These are phyloP conservation scores for Epistrophe eligans DNA, from an alignment of 2,888 invertebrate genomes.

Conservation along the genomic window DNA sequence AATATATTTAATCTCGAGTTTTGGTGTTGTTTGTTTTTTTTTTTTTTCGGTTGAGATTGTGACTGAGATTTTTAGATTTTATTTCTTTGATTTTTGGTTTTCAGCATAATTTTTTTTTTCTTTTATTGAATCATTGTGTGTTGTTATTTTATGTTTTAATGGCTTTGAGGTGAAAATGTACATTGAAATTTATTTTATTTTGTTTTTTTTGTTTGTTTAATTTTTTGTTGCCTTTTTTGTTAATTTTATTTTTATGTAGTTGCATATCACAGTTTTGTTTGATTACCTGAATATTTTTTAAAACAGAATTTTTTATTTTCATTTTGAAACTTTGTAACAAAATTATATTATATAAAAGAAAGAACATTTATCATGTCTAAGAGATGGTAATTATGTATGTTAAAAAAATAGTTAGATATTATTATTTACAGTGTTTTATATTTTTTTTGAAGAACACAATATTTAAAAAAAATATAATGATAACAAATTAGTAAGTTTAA, in stretches of 20 bases:
- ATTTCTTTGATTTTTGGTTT: constrained; percentile 35
- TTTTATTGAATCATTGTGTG: constrained; percentile 26
- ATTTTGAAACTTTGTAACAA: constrained; percentile 38
- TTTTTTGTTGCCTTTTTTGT: constrained; percentile 35
- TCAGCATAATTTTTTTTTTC: constrained; percentile 9
- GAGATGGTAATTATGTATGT: constrained; percentile 32
- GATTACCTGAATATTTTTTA: constrained; percentile 74
- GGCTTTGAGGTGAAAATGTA: constrained; percentile 52
- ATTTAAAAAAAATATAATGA: not conserved
- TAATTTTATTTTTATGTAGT: constrained; percentile 58
- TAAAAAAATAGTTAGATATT: not conserved
- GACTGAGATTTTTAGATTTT: constrained; percentile 27
- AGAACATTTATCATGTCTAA: constrained; percentile 21
- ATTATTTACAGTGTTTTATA: not conserved
- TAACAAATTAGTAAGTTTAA: no score
- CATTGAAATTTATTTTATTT: constrained; percentile 37
- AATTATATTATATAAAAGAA: constrained; percentile 12
- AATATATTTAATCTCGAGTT: constrained; percentile 25
- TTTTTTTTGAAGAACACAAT: not conserved
- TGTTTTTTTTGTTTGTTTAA: no score
- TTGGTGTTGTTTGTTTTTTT: constrained; percentile 9
- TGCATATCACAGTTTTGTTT: constrained; percentile 76
- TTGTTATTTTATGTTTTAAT: constrained; percentile 32
- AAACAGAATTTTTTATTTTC: constrained; percentile 53
- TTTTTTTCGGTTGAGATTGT: constrained; percentile 33